Base-by-base conservation (phyloP, 2,797 vertebrate genomes). In the Catamblyrhynchus diadema region DNA sequence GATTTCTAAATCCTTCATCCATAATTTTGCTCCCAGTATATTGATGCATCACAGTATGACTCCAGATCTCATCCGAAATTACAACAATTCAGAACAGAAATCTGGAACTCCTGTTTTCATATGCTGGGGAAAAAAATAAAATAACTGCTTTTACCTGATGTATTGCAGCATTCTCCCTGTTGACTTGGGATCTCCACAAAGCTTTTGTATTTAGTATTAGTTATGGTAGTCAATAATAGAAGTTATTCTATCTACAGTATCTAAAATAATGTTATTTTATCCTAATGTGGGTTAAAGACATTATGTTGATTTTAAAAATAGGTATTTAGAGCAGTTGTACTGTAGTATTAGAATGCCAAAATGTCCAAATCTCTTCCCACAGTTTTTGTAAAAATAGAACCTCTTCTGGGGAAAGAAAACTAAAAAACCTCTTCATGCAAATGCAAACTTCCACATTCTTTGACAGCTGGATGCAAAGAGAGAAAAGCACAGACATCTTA, bases 361-460 rank as follows among this genome's bases (percentile, higher is more conserved):
- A 90, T n/a, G 72, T 72, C 85, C 87, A 94, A 78, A 65, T 69
- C 19, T 83, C 84, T 93, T 95, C 94, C 92, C 89, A 87, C 87
- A 67, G 72, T 14, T 93, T 93, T 85, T 65, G 30, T 81, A 95
- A 94, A 95, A 92, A 92, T 69, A 95, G 88, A 92, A 88, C 7
- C 18, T 84, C 60, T 94, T 81, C 81, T 69, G 30, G 32, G 69
- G 9, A 45, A 70, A 86, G 61, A 56, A 33, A 53, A 1, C 6
- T 35, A 30, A 61, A 45, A 77, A 61, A 33, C 0, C 3, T 45
- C 35, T 75, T 70, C 54, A 61, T 60, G 62, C 21, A 85, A 94
- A 94, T 65, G 82, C 39, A 75, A 88, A 93, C 95, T 88, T 94
- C 73, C 66, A 83, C 42, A 24, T 69, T 61, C 60, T 78, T 85